These are phyloP conservation scores for Chrysolina haemoptera DNA, from an alignment of 2,888 invertebrate species.

Conservation along the genomic window DNA sequence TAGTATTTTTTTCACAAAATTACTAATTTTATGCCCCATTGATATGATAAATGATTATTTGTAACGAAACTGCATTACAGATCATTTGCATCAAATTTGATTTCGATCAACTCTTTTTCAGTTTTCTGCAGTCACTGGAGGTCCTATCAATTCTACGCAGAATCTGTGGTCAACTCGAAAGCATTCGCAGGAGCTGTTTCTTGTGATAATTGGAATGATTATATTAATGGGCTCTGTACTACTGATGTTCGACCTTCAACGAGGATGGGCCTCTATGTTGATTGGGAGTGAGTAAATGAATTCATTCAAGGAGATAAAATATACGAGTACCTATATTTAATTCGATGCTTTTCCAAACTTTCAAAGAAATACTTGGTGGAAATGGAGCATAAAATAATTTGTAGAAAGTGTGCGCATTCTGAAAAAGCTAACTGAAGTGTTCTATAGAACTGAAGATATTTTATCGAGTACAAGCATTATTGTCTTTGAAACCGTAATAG, in stretches of 20 bases:
- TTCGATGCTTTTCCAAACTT: too few relatives aligned
- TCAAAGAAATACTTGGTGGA: too few relatives aligned
- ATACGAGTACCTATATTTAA: too few relatives aligned
- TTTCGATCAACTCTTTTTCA: conserved; percentile 57
- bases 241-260: conserved; percentile 57
- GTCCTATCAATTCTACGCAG: conserved; percentile 75
- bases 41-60: too few relatives aligned
- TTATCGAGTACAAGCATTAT: too few relatives aligned
- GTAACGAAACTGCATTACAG: neutral
- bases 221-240: conserved; percentile 69
- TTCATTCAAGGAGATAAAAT: neutral
- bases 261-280: conserved; percentile 72
- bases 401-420: too few relatives aligned
- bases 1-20: too few relatives aligned
- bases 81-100: neutral
- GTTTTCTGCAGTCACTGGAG: conserved; percentile 80
- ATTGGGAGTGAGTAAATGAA: conserved; percentile 69
- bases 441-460: too few relatives aligned
- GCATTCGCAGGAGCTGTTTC: conserved; percentile 70
- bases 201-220: conserved; percentile 72
- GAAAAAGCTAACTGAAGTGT: too few relatives aligned
- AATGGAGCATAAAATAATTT: too few relatives aligned
- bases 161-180: conserved; percentile 72
- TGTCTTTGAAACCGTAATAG: too few relatives aligned
- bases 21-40: too few relatives aligned